These are phyloP conservation scores for Venustoraphidia nigricollis DNA, from an alignment of 2,888 invertebrate species.

Conservation along the genomic window DNA sequence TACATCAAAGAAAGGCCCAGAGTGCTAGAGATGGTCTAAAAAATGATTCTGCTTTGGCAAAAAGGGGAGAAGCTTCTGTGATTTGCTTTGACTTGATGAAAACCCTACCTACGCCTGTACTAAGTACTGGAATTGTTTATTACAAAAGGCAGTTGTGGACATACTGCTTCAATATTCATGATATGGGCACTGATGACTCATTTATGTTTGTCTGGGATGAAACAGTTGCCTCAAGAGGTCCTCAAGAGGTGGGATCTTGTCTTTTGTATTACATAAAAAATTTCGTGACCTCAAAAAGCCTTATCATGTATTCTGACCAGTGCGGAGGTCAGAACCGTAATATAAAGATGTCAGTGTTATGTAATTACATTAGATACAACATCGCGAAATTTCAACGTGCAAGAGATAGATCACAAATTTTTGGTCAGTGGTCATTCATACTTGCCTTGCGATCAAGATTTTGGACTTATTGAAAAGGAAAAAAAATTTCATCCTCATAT, in stretches of 20 bases:
- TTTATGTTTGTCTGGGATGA: slow-evolving; percentile 16
- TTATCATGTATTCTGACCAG: slow-evolving; percentile 12
- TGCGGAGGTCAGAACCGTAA: slow-evolving; percentile 14
- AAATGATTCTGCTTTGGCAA: slow-evolving; percentile 6
- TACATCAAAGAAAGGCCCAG: slow-evolving; percentile 12
- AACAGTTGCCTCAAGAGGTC: slow-evolving; percentile 13
- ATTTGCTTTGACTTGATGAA: slow-evolving; percentile 17
- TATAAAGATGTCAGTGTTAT: slow-evolving; percentile 12
- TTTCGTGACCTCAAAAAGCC: slow-evolving; percentile 9
- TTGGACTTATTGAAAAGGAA: slow-evolving; percentile 10
- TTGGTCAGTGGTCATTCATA: slow-evolving; percentile 11
- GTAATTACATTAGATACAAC: slow-evolving; percentile 12
- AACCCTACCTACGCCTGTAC: slow-evolving; percentile 16
- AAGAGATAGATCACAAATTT: slow-evolving; percentile 11
- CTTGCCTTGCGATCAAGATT: slow-evolving; percentile 11
- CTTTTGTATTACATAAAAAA: slow-evolving; percentile 12
- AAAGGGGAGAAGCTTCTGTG: slow-evolving; percentile 7
- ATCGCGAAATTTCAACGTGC: slow-evolving; percentile 9
- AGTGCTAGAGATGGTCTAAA: slow-evolving; percentile 10
- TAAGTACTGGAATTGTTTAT: slow-evolving; percentile 14
- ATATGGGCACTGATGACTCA: slow-evolving; percentile 12
- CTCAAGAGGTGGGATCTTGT: slow-evolving; percentile 16
- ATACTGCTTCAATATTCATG: slow-evolving; percentile 15
- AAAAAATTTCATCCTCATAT: slow-evolving; percentile 3
- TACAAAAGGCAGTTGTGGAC: slow-evolving; percentile 17